phyloP scores from a whole-genome alignment of 2,888 invertebrate genomes.

The Ophioninae sp. region DNA sequence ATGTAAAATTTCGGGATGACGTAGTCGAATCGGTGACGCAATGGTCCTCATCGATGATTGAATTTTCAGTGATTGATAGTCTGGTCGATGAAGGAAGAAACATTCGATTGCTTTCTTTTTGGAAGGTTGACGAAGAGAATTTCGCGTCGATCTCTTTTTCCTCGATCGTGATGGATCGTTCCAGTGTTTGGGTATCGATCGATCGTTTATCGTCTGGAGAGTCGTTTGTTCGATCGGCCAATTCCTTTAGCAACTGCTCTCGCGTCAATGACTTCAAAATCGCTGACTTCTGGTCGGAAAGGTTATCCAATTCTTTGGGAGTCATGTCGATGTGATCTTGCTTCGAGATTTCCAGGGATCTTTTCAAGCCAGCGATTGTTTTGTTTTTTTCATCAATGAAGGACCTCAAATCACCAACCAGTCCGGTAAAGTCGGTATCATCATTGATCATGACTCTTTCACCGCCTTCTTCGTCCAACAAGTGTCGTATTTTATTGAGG shows the following conservation, averaged over 20 bases:
- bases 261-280: conserved; percentile 30
- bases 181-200: conserved; percentile 25
- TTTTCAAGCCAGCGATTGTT: conserved; percentile 46
- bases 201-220: conserved; percentile 45
- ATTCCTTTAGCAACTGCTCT: conserved; percentile 60
- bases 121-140: conserved; percentile 51
- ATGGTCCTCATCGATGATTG: conserved; percentile 29
- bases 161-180: conserved; percentile 32
- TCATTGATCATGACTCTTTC: conserved; percentile 33
- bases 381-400: conserved; percentile 60
- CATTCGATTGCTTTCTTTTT: conserved; percentile 32
- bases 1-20: conserved; percentile 29
- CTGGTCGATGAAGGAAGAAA: conserved; percentile 32
- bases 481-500: conserved; percentile 64
- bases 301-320: conserved; percentile 6
- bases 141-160: conserved; percentile 42
- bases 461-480: conserved; percentile 51
- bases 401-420: conserved; percentile 58
- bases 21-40: conserved; percentile 1
- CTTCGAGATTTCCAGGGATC: conserved; percentile 47
- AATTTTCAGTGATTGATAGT: conserved; percentile 49
- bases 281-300: not conserved
- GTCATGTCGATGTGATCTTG: conserved; percentile 24
- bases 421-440: not conserved
- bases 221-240: conserved; percentile 41